These are phyloP conservation scores for Papilio polytes DNA, from an alignment of 1,140 invertebrate species.

Conservation along the genomic window DNA sequence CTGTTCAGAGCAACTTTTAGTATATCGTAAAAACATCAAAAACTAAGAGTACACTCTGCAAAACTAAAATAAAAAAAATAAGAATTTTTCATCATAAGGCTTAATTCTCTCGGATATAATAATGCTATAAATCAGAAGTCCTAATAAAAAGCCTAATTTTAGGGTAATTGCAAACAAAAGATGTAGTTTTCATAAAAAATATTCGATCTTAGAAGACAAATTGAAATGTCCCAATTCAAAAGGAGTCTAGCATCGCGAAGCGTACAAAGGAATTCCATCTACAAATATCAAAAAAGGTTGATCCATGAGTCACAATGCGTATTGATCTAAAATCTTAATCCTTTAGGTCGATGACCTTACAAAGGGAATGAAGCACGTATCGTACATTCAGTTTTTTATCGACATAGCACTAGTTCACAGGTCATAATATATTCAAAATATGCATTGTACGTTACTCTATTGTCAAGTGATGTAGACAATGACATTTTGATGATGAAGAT, in stretches of 20 bases:
- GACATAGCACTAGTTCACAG: constrained; percentile 72
- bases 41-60: too few species aligned
- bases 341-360: constrained; percentile 68
- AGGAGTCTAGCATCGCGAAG: not conserved
- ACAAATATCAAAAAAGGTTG: constrained; percentile 63
- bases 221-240: constrained; percentile 5
- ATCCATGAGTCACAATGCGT: constrained; percentile 64
- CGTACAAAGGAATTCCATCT: constrained; percentile 50
- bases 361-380: constrained; percentile 56
- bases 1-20: not conserved
- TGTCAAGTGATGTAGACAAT: constrained; percentile 65
- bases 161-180: not conserved
- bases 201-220: not conserved
- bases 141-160: too few species aligned
- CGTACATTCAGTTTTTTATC: constrained; percentile 51
- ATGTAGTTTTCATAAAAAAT: not conserved
- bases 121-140: not conserved
- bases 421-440: constrained; percentile 79
- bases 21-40: not conserved
- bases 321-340: constrained; percentile 66
- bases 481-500: constrained; percentile 58
- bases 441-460: constrained; percentile 72
- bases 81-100: too few species aligned
- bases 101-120: not conserved
- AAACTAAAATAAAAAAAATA: too few species aligned